Evolutionary conservation across 2,113 vertebrate species (phyloP).

Genomic region (Pterocles gutturalis): DNA sequence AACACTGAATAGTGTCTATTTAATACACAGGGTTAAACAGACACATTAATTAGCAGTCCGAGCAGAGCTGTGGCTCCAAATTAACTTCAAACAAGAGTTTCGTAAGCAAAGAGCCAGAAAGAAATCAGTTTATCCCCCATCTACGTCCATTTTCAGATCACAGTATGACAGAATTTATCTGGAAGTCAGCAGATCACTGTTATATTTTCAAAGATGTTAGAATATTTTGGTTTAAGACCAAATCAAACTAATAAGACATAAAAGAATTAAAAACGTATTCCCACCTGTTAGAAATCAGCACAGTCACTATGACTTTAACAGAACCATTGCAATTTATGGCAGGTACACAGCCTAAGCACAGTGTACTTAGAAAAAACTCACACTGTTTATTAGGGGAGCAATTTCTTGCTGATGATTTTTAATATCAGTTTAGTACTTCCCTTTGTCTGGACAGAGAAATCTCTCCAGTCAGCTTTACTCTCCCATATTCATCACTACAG

Average conservation of each 20-base stretch:
- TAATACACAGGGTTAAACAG: neutral
- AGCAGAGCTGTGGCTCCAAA: neutral
- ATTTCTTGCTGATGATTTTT: neutral
- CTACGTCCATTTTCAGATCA: neutral
- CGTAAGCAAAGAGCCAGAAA: neutral
- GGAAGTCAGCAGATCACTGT: neutral
- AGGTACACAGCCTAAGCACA: neutral
- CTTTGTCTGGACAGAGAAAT: neutral
- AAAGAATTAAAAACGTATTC: neutral
- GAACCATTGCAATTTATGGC: neutral
- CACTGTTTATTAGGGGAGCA: neutral
- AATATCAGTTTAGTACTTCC: neutral
- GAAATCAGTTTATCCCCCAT: neutral
- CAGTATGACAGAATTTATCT: neutral
- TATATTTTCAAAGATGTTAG: neutral
- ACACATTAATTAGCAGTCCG: neutral
- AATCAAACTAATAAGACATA: neutral
- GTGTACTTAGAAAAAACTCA: neutral
- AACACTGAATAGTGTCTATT: neutral
- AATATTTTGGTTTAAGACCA: neutral
- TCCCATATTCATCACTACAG: neutral
- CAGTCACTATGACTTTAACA: neutral
- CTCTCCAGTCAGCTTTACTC: neutral
- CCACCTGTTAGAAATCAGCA: neutral
- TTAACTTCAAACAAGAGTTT: neutral